Conservation (phyloP, 1,140 invertebrate genomes). For the Drosophila auraria region DNA sequence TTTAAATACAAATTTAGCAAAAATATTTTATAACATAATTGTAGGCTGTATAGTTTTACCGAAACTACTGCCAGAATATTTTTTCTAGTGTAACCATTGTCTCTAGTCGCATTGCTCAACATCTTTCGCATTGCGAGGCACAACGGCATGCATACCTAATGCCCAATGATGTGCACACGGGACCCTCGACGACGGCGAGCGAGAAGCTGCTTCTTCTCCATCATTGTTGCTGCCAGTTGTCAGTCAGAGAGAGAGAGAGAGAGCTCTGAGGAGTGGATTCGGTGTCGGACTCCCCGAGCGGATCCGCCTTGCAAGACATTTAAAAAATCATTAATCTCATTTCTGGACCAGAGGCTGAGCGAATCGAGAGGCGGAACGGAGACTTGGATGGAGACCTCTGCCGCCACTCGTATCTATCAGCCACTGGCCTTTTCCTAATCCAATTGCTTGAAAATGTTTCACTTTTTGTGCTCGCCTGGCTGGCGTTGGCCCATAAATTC, state of each 20-base stretch:
- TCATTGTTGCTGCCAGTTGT: constrained; percentile 55
- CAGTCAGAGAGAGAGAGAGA: constrained; percentile 29
- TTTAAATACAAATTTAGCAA: too few relatives aligned
- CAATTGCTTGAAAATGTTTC: constrained; percentile 51
- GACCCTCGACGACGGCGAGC: constrained; percentile 37
- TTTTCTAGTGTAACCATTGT: constrained; percentile 46
- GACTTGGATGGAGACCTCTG: constrained; percentile 4
- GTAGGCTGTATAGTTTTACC: neutral
- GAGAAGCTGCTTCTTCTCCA: constrained; percentile 27
- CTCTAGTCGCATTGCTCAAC: constrained; percentile 74
- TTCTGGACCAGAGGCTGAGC: constrained; percentile 28
- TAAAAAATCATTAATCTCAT: constrained; percentile 64
- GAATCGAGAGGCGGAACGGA: constrained; percentile 8
- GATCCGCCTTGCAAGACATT: constrained; percentile 45
- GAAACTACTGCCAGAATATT: neutral
- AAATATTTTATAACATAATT: too few relatives aligned
- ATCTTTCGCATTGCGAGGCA: constrained; percentile 56
- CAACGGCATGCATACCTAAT: constrained; percentile 80
- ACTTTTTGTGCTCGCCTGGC: constrained; percentile 35
- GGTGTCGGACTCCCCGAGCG: constrained; percentile 14
- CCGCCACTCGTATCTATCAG: constrained; percentile 20
- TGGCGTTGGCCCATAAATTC: constrained; percentile 63
- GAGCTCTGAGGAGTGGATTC: constrained; percentile 28
- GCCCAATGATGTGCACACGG: constrained; percentile 76
- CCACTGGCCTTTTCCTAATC: constrained; percentile 50